Evolutionary conservation across 2,888 invertebrate species (phyloP), one percentile per base, ranked within the genome.

Genomic region (Dynastes grantii): DNA sequence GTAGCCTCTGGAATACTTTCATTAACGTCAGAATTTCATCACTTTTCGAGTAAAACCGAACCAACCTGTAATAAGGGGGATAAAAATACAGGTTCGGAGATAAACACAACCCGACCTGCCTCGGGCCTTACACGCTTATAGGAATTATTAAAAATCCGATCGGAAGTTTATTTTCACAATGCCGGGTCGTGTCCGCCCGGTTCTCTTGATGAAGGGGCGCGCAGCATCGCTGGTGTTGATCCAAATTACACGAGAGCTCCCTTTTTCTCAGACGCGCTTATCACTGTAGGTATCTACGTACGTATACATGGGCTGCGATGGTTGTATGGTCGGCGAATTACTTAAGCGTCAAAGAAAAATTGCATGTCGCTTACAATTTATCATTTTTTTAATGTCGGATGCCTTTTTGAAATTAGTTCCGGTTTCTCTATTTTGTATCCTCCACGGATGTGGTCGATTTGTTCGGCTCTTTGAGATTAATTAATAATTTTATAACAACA

Each of bases 21-120:
- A 80, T 80, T 80, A 80, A 73, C 73, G 80, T 80, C 80, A 80
- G 78, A 80, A 76, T 80, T 80, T 80, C 80, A 78, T 80, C 80
- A 80, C 80, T 76, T 80, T 79, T 78, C 55, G 32, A 63, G 76
- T 78, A 78, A 79, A 73, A 63, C 37, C 78, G 55, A 37, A 55
- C 61, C 16, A 63, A 71, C 73, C 55, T 70, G 61, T 71, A 78
- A 78, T 71, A 40, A 73, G 40, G 64, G 40, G 51, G 51, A 65
- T 65, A 40, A 75, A 75, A 75, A 75, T 75, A 75, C 61, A 75
- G 73, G 73, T 75, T 75, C 45, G n/a, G 61, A 61, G 27, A 61
- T 58, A 61, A 75, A 75, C 13, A 45, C 61, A 45, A 40, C 22
- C 22, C 45, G n/a, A 63, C 13, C 16, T 61, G 73, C 61, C 61